Base-by-base conservation (phyloP, 2,113 vertebrate species). In the Chloroceryle aenea region DNA sequence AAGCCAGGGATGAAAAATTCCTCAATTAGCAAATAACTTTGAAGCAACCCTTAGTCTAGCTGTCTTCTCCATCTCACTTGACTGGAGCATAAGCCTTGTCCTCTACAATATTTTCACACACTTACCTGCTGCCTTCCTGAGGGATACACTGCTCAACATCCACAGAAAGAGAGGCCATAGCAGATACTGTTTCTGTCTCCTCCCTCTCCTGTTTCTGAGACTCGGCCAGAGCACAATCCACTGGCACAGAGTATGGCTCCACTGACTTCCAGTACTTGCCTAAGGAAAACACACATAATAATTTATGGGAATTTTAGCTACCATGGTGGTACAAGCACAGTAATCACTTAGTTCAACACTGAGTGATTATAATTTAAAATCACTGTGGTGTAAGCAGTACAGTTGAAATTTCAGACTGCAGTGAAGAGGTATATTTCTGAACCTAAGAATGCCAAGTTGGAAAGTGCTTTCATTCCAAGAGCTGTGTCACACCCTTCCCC, bases 211-310 rank as follows among this genome's bases (percentile, higher is more conserved):
- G 97, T 81, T 98, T 90, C 96, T 98, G 98, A 95, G 96, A 89
- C 68, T 98, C 98, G 85, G 95, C 96, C 97, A 98, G 77, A 92
- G 97, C 96, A 96, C 97, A 97, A 66, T 97, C 93, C 95, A 97
- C 97, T 94, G 97, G 95, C 91, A 97, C 85, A 53, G 96, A 83
- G 64, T 96, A 96, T 87, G 90, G 98, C 89, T 98, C 96, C 87
- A 98, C 96, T 10, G 98, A 98, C 96, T 98, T 98, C 98, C 98
- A 98, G 96, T 98, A 98, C 88, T 98, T 98, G 91, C 98, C 98
- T 98, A 96, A 94, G 95, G 97, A 98, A 97, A 95, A 96, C 43
- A 97, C 55, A 86, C 88, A 94, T 79, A 87, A 95, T 87, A 96
- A 87, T 96, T 98, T 96, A 97, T 90, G 89, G 83, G 77, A 92